Base-by-base conservation (phyloP, 2,888 invertebrate genomes). In the Morpho deidamia region DNA sequence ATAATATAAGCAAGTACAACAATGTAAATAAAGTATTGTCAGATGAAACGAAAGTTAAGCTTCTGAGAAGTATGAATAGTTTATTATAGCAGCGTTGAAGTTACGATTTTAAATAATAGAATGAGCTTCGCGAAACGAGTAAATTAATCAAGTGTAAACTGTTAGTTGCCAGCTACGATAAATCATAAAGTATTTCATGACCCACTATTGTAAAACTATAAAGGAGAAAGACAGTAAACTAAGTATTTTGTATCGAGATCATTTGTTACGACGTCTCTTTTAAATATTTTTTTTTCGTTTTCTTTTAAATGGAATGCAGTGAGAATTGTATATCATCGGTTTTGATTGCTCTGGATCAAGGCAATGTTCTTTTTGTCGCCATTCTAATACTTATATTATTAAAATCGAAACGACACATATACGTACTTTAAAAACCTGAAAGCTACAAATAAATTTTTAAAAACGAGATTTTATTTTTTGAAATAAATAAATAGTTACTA, bases 201-300 rank as follows among this genome's bases (percentile, higher is more conserved):
- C 34, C 47, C 12, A 11, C 12, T 40, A 39, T 32, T 37, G 11
- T 11, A 42, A 42, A 8, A 42, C 42, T 42, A 35, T 41, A 49
- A 42, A 49, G 41, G 34, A 12, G 33, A 37, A 11, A 49, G 11
- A 42, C 35, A 35, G 42, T 49, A 23, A 11, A 23, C n/a, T 8
- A 40, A 49, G 43, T 43, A 50, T 43, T 50, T 44, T 35, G 44
- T 43, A 32, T 38, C 32, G 23, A 35, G 9, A 23, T 50, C 50
- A 50, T 50, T 50, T 50, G 38, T 50, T 43, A 43, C 11, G 50
- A 50, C 38, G 43, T 44, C 43, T 44, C 44, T 50, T 37, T 50
- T 42, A 49, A 48, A 41, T 34, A 41, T 8, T 8, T 10, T 35
- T 42, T 10, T 42, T 42, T 35, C 35, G 49, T 49, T 49, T 42